These are phyloP conservation scores for Lutraria rhynchaena DNA, from an alignment of 1,140 invertebrate genomes.

Conservation along the genomic window DNA sequence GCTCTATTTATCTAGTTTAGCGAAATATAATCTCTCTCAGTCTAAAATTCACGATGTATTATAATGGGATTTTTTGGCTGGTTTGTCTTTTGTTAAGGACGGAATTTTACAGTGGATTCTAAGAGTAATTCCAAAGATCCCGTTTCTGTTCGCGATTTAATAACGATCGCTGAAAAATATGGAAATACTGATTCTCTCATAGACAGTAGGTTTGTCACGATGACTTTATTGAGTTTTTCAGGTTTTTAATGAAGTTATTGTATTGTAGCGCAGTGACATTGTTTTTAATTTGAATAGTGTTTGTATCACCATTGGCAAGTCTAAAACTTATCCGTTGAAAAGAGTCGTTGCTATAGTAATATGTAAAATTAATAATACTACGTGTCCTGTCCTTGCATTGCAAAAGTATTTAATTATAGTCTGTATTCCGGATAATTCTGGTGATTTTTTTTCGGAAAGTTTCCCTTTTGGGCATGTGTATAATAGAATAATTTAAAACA, in stretches of 20 bases:
- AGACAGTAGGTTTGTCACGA: no score
- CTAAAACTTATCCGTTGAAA: neutral
- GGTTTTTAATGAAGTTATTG: neutral
- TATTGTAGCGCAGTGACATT: neutral
- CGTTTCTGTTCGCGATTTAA: no score
- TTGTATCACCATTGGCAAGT: no score
- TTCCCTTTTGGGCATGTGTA: no score
- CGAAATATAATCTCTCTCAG: constrained; percentile 8
- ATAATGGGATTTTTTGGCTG: neutral
- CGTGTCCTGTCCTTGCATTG: no score
- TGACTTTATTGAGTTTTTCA: constrained; percentile 9
- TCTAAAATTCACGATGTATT: neutral
- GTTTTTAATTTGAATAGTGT: no score
- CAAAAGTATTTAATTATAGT: neutral
- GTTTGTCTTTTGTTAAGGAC: neutral
- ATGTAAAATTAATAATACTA: neutral
- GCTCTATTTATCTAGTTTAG: constrained; percentile 1
- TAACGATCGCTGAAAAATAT: neutral
- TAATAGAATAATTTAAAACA: no score
- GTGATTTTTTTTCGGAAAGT: constrained; percentile 20
- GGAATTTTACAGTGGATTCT: neutral
- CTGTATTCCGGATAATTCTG: neutral
- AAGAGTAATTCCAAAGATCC: no score
- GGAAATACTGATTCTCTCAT: neutral
- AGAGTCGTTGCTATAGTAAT: neutral